Conservation (phyloP, 1,140 invertebrate genomes). For the Aphidius ervi region DNA sequence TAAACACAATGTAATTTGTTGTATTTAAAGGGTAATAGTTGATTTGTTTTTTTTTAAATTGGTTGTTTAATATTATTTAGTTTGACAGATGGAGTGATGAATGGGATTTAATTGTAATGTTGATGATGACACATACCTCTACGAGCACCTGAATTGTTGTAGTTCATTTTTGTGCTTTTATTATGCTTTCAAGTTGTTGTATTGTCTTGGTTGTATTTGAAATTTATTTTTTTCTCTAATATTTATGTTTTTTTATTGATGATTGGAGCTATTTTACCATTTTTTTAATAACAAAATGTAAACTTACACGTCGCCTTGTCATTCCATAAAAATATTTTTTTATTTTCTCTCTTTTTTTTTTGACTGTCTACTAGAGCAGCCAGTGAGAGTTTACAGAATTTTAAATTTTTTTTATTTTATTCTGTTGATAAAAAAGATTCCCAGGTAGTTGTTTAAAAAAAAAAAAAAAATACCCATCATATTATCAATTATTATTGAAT, state of each 20-base stretch:
- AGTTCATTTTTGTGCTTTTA: slow-evolving; percentile 41
- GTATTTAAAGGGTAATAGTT: background rate
- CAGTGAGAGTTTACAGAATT: too few relatives aligned
- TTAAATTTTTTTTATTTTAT: too few relatives aligned
- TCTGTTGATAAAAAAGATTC: too few relatives aligned
- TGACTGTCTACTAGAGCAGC: too few relatives aligned
- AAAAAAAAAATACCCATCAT: too few relatives aligned
- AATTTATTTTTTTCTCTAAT: background rate
- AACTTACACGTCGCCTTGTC: slow-evolving; percentile 35
- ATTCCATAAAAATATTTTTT: slow-evolving; percentile 18
- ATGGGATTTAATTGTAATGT: background rate
- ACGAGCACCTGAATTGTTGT: slow-evolving; percentile 43
- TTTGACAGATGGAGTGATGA: background rate
- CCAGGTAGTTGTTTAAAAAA: too few relatives aligned
- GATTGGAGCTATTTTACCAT: background rate
- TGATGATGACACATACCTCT: slow-evolving; percentile 39
- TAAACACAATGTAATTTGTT: too few relatives aligned
- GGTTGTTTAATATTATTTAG: background rate
- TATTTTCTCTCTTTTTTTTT: too few relatives aligned
- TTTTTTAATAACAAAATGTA: slow-evolving; percentile 28
- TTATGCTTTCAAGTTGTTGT: slow-evolving; percentile 23
- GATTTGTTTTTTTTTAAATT: background rate
- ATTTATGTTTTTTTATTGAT: background rate
- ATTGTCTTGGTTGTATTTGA: slow-evolving; percentile 11
- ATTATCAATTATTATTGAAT: too few relatives aligned